Conservation (phyloP, 2,888 invertebrate species). For the Cryptophagus acutangulus region DNA sequence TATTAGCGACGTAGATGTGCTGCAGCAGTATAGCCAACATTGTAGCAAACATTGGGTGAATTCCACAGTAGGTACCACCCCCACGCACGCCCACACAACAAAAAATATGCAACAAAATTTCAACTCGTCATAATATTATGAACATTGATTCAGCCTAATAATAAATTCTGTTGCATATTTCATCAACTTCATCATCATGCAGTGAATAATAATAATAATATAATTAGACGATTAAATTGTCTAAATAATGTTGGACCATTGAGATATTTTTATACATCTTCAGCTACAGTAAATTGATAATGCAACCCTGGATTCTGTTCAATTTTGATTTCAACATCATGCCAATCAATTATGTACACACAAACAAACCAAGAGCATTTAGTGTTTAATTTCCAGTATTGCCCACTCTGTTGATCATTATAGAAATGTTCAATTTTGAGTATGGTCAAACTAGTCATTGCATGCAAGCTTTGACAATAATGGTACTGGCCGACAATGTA, state of each 20-base stretch:
- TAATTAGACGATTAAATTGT: slow-evolving; percentile 46
- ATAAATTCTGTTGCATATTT: slow-evolving; percentile 38
- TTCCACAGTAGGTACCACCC: slow-evolving; percentile 46
- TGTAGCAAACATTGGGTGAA: slow-evolving; percentile 49
- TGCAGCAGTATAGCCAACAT: slow-evolving; percentile 49
- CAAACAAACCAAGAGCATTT: too few species aligned
- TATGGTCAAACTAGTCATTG: too few species aligned
- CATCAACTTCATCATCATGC: slow-evolving; percentile 40
- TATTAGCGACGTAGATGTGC: slow-evolving; percentile 48
- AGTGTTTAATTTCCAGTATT: too few species aligned
- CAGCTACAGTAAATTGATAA: slow-evolving; percentile 44
- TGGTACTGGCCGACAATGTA: too few species aligned
- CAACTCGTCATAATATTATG: neutral
- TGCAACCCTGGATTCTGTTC: slow-evolving; percentile 44
- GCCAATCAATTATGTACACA: too few species aligned
- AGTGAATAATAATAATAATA: slow-evolving; percentile 46
- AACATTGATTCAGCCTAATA: neutral
- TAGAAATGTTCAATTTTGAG: too few species aligned
- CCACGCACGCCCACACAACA: slow-evolving; percentile 48
- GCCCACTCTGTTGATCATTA: too few species aligned
- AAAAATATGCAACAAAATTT: slow-evolving; percentile 42
- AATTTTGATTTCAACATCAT: too few species aligned
- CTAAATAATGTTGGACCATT: slow-evolving; percentile 48
- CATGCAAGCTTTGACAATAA: too few species aligned
- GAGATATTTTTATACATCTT: slow-evolving; percentile 46